Base-by-base conservation (phyloP, 1,140 invertebrate species). In the Tigriopus japonicus region DNA sequence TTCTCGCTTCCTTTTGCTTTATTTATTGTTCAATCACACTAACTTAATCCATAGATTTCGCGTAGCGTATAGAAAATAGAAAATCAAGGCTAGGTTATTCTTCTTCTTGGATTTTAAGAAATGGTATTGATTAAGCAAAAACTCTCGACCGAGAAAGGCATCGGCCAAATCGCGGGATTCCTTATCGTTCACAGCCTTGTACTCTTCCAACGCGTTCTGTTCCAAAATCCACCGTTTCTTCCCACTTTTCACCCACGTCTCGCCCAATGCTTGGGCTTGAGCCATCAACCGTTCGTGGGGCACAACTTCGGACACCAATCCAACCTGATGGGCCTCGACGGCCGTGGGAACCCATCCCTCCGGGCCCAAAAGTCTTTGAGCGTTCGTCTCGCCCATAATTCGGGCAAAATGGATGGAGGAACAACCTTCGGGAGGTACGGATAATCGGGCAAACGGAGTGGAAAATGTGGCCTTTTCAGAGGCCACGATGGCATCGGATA, bases 341-440 rank as follows among this genome's bases (percentile, higher is more conserved):
- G 43, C 59, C 9, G 13, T 61, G n/a, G 59, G 59, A 3, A 17
- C 40, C 59, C 59, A 61, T 1, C 59, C 59, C 19, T 61, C 59
- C 2, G 55, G 55, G 9, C 55, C 55, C 9, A 58, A 41, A 6
- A 58, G 35, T 3, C 28, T 3, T 13, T 58, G 24, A 58, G 55
- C 55, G 15, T 42, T 58, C 1, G n/a, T 9, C 42, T 6, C 1
- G 17, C 55, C 55, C 28, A 58, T 58, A 6, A 58, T 23, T 43
- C 55, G 24, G 42, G 55, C 42, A 42, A 61, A 61, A 55, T 61
- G 59, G 12, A 61, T 40, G 19, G 17, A 23, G 13, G 59, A 61
- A 53, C 59, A 61, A 2, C 59, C 59, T 42, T 61, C 59, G 9
- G 59, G 59, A 3, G 52, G n/a, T 40, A 61, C 53, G 10, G 49